Conservation (phyloP, 2,888 invertebrate species). For the Chloromyia formosa region DNA sequence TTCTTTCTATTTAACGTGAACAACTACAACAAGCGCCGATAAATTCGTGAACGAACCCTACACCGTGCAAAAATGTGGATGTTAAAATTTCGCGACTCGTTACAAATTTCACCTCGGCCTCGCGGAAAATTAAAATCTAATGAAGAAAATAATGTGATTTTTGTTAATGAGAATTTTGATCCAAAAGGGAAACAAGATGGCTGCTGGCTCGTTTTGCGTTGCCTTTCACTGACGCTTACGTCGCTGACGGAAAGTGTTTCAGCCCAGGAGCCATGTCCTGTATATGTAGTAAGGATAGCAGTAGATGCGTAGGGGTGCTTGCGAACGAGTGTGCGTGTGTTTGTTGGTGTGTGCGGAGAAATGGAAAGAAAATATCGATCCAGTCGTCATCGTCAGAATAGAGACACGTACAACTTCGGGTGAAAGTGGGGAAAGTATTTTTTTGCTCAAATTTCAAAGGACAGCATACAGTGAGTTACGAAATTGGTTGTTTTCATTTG, state of each 20-base stretch:
- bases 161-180: slow-evolving; percentile 48
- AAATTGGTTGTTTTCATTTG: too few species aligned
- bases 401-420: not conserved
- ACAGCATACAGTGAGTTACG: slow-evolving; percentile 9
- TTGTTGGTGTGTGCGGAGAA: slow-evolving; percentile 7
- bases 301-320: slow-evolving; percentile 35
- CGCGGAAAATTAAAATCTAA: slow-evolving; percentile 31
- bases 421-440: slow-evolving; percentile 34
- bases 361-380: slow-evolving; percentile 42
- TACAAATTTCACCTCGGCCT: slow-evolving; percentile 35
- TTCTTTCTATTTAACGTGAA: slow-evolving; percentile 11
- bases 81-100: not conserved
- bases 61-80: not conserved
- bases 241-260: slow-evolving; percentile 37
- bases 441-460: slow-evolving; percentile 1
- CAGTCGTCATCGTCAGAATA: not conserved
- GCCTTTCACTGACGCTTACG: slow-evolving; percentile 43
- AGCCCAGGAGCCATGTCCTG: slow-evolving; percentile 32
- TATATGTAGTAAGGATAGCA: slow-evolving; percentile 14
- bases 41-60: slow-evolving; percentile 23
- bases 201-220: slow-evolving; percentile 44
- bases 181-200: slow-evolving; percentile 51
- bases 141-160: slow-evolving; percentile 31
- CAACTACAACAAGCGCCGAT: slow-evolving; percentile 28
- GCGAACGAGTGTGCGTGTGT: not conserved